Base-by-base conservation (phyloP, 2,888 invertebrate genomes). In the Trachelus iudaicus region DNA sequence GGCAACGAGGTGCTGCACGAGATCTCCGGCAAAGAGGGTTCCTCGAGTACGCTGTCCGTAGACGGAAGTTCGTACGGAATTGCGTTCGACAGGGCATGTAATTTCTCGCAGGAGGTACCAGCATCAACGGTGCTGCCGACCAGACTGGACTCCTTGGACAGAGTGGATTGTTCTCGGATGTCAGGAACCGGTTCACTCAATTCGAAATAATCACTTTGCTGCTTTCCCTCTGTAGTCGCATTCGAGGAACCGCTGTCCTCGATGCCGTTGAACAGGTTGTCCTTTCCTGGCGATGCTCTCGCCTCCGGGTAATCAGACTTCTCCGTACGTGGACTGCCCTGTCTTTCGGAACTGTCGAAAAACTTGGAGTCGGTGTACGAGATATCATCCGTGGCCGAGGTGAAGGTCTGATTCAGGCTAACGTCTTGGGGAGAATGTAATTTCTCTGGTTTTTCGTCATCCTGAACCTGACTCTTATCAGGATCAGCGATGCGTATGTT, bases 341-440 rank as follows among this genome's bases (percentile, higher is more conserved):
- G 56, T 23, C 23, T 2, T 9, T 56, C 56, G 56, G 23, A 15
- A 9, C 23, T 56, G 56, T 56, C 56, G 23, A 56, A 56, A 23
- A 56, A 56, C 23, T 56, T 56, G 9, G 68, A 34, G 11, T 37
- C 34, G 30, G 79, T 78, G 37, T 30, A 75, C 34, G 33, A 76
- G 12, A 78, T 40, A 9, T 84, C 82, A 37, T 88, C 88, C 33
- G 79, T 83, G 4, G 90, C 90, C 9, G 90, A 89, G 1, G 84
- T 73, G 77, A 89, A 90, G 0, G 87, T 88, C 69, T 88, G 87
- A 79, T 90, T 87, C 35, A 82, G 86, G 75, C 88, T 87, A 31
- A 86, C 76, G 69, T 90, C 86, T 12, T 75, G 71, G n/a, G 15
- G 23, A 56, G n/a, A 75, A 69, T 77, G 9, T 23, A 56, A n/a